Percentiles rank a stretch among this genome's conserved stretches.
These are phyloP conservation scores for Tillus elongatus DNA, from an alignment of 2,888 invertebrate species.

Conservation along the genomic window DNA sequence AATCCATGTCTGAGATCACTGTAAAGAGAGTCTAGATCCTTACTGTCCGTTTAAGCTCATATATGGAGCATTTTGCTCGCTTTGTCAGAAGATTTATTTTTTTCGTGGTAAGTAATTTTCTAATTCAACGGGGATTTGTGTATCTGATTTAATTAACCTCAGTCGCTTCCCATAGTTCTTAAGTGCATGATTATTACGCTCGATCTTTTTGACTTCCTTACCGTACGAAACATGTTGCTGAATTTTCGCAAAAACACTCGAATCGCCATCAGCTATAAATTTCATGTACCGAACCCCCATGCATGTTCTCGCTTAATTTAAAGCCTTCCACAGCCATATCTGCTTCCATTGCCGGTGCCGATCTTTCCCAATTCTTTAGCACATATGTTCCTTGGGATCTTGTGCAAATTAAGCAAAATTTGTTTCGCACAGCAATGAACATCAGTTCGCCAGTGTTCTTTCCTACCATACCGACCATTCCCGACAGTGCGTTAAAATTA, in stretches of 20 bases:
- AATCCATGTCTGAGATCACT: conserved; percentile 14
- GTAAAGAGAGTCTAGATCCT: conserved; percentile 14
- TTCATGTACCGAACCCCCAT: conserved; percentile 15
- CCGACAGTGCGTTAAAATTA: conserved; percentile 21
- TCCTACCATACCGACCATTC: conserved; percentile 22
- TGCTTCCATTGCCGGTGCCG: conserved; percentile 19
- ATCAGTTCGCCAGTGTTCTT: conserved; percentile 17
- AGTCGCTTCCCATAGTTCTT: conserved; percentile 23
- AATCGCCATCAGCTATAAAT: conserved; percentile 21
- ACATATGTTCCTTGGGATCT: neutral
- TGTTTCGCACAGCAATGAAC: conserved; percentile 21
- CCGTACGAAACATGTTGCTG: conserved; percentile 21
- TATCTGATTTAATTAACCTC: conserved; percentile 17
- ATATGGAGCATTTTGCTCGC: conserved; percentile 20
- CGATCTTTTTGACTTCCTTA: conserved; percentile 17
- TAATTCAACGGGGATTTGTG: conserved; percentile 14
- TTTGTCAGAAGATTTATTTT: conserved; percentile 14
- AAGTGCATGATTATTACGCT: conserved; percentile 21
- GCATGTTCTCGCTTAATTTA: conserved; percentile 16
- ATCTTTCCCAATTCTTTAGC: conserved; percentile 18
- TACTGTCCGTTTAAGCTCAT: conserved; percentile 19
- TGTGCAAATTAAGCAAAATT: conserved; percentile 21
- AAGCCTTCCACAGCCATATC: conserved; percentile 21
- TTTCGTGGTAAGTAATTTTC: conserved; percentile 15
- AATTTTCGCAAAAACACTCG: conserved; percentile 18